Conservation (phyloP, 2,888 invertebrate species). For the Drosophila testacea region DNA sequence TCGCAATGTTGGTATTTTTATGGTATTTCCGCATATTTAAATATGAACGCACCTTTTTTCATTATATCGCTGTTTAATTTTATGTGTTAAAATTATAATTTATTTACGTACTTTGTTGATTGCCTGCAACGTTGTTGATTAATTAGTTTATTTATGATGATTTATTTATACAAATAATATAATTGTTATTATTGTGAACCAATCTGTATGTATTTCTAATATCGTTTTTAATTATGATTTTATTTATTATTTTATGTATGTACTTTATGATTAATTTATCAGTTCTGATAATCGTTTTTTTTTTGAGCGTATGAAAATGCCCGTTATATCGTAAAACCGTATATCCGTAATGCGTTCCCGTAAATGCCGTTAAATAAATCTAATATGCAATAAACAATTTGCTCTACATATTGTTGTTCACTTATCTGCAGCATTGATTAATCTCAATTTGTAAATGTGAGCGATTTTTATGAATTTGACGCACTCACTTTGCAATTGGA, state of each 20-base stretch:
- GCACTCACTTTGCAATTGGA: slow-evolving; percentile 86
- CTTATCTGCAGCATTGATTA: slow-evolving; percentile 88
- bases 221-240: slow-evolving; percentile 21
- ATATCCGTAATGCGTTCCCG: slow-evolving; percentile 36
- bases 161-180: slow-evolving; percentile 2
- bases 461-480: slow-evolving; percentile 85
- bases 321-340: slow-evolving; percentile 26
- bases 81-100: slow-evolving; percentile 28
- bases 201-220: slow-evolving; percentile 14
- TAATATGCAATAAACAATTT: slow-evolving; percentile 5
- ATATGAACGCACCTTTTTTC: slow-evolving; percentile 1
- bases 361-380: slow-evolving; percentile 25
- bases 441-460: slow-evolving; percentile 99
- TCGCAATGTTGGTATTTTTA: background rate
- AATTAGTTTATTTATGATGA: slow-evolving; percentile 21
- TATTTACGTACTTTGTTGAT: slow-evolving; percentile 26
- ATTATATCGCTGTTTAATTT: background rate
- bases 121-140: slow-evolving; percentile 20
- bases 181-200: slow-evolving; percentile 19
- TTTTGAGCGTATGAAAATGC: slow-evolving; percentile 11
- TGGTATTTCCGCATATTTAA: slow-evolving; percentile 20
- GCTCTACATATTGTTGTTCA: slow-evolving; percentile 40
- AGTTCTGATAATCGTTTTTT: slow-evolving; percentile 1
- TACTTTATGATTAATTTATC: slow-evolving; percentile 22
- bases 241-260: slow-evolving; percentile 23